phyloP scores from a whole-genome alignment of 2,113 vertebrate genomes.

The Cisticola juncidis region DNA sequence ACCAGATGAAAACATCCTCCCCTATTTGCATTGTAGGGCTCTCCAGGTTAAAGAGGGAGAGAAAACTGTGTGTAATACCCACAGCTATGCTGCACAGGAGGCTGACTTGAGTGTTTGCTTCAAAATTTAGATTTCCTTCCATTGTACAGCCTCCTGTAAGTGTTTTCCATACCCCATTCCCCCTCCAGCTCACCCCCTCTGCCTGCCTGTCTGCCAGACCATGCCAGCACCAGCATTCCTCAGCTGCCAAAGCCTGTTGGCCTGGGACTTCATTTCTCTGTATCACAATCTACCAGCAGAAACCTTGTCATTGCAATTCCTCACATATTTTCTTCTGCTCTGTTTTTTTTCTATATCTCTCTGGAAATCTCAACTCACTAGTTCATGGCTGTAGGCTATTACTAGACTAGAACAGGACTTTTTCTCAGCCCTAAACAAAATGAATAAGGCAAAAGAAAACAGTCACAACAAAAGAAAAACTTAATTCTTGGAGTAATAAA shows the following conservation, averaged over 20 bases:
- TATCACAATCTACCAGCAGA: slow-evolving; percentile 36
- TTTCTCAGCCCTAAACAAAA: background rate
- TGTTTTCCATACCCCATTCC: background rate
- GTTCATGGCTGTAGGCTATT: background rate
- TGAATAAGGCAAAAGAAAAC: background rate
- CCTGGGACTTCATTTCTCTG: slow-evolving; percentile 34
- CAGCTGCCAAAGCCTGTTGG: background rate
- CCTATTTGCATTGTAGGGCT: background rate
- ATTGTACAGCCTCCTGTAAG: background rate
- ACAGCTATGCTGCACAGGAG: background rate
- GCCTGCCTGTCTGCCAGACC: slow-evolving; percentile 26
- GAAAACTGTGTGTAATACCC: background rate
- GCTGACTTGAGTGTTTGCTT: background rate
- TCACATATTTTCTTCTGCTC: slow-evolving; percentile 36
- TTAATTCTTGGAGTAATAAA: background rate
- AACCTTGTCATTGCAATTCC: slow-evolving; percentile 44
- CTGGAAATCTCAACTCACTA: slow-evolving; percentile 8
- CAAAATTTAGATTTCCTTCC: background rate
- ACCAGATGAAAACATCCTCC: background rate
- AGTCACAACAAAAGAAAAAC: background rate
- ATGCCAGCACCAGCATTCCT: background rate
- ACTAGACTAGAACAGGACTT: slow-evolving; percentile 20
- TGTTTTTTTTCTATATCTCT: slow-evolving; percentile 21
- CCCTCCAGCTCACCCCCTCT: background rate
- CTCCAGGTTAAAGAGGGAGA: background rate